Base-by-base conservation (phyloP, 2,113 vertebrate genomes). In the Elaphurus davidianus region DNA sequence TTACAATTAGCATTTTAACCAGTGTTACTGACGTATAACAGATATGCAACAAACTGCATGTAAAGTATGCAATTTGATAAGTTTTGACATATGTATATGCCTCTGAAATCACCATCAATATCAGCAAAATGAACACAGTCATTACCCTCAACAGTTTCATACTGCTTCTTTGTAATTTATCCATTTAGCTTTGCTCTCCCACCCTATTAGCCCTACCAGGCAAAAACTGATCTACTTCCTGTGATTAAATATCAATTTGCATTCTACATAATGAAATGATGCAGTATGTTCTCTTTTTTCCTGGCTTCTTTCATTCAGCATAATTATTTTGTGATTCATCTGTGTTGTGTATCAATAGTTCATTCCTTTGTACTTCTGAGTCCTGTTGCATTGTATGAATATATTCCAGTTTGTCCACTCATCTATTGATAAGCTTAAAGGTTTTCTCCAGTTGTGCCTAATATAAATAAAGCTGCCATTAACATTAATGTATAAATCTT, bases 1-100 rank as follows among this genome's bases (percentile, higher is more conserved):
- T 89, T 60, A 89, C 40, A 81, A 50, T 43, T 60, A n/a, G 50
- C 57, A 88, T 55, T 95, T 94, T 88, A 96, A 81, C 27, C 27
- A 54, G 79, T 10, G 79, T 91, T 85, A 62, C 27, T 64, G 27
- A 64, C 13, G 33, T 83, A 67, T 64, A 93, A 79, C 27, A 76
- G 81, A 92, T 47, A 81, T 60, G 33, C 21, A 74, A 14, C 59
- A 84, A 91, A 84, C 28, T 55, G 10, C 28, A 45, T 21, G 64
- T 50, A 94, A 90, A 92, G 71, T 87, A 16, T 57, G 45, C 28
- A 79, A 82, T 94, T 87, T 96, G 40, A 33, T 97, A 97, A 40
- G 21, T 89, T 92, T 55, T 94, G 55, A 87, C 15, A 43, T 64
- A 83, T 17, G 25, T 19, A 43, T 19, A 28, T 57, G 33, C 33